These are phyloP conservation scores for Ceyx cyanopectus DNA, from an alignment of 2,113 vertebrate species.

Conservation along the genomic window DNA sequence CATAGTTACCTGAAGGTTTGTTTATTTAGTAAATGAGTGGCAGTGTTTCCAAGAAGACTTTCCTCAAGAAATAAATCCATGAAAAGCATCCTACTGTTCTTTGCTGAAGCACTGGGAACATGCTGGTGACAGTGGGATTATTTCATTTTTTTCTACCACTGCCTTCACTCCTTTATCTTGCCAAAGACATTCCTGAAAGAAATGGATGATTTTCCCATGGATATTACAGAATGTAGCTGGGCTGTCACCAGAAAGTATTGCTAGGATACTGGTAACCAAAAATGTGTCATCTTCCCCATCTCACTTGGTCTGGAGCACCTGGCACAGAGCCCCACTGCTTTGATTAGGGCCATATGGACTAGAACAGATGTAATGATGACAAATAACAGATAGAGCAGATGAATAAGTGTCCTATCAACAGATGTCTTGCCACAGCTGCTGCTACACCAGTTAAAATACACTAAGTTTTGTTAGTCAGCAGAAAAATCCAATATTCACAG, in stretches of 20 bases:
- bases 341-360: background rate
- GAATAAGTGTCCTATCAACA: constrained; percentile 1
- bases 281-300: background rate
- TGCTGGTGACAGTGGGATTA: background rate
- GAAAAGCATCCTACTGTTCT: background rate
- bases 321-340: background rate
- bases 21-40: background rate
- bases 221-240: background rate
- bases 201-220: accelerated
- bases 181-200: background rate
- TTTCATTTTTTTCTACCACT: background rate
- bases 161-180: background rate
- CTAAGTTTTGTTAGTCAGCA: background rate
- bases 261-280: background rate
- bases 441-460: background rate
- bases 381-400: background rate
- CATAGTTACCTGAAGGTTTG: background rate
- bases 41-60: background rate
- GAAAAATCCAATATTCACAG: background rate
- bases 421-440: background rate
- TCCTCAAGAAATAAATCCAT: background rate
- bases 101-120: background rate
- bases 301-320: background rate
- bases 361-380: constrained; percentile 4
- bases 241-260: background rate